Base-by-base conservation (phyloP, 2,797 vertebrate species). In the Strix occidentalis region DNA sequence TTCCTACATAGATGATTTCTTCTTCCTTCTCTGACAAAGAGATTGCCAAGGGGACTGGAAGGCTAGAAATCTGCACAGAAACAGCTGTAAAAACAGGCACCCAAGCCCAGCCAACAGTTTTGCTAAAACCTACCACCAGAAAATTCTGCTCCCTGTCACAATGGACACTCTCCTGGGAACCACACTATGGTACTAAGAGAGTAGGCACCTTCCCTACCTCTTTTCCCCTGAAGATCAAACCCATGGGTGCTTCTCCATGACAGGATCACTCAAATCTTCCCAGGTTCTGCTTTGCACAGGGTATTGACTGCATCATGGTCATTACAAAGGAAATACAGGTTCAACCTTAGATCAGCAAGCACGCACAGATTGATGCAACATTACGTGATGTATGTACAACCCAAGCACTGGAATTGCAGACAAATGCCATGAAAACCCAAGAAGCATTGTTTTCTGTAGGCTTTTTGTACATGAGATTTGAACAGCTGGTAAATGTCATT, bases 121-220 rank as follows among this genome's bases (percentile, higher is more conserved):
- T 56, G 2, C 9, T 70, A 21, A 37, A 70, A 75, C 1, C 1
- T n/a, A 11, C 10, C 6, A 24, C 9, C 4, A 23, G 20, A 5
- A 84, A 63, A 71, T 87, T 85, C 78, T 64, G 8, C 46, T 56
- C 23, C 0, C 4, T 64, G 63, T 5, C 11, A 45, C 0, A 2
- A 20, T 17, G 13, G 11, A 20, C 11, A 7, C 28, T 41, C 4
- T 45, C 7, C 24, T 68, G 41, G 14, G 51, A 37, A 37, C 35
- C 19, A 25, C 5, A 5, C 9, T 26, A 7, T 16, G 35, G 28
- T 23, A 5, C 2, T 61, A 41, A 80, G 12, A 61, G 23, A 77
- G 23, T 15, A 58, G 33, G 5, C 0, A 0, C 5, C 21, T 70
- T 61, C 13, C 48, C 11, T n/a, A 60, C 26, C 11, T 28, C 26